These are phyloP conservation scores for Mesitornis unicolor DNA, from an alignment of 2,113 vertebrate genomes.

Conservation along the genomic window DNA sequence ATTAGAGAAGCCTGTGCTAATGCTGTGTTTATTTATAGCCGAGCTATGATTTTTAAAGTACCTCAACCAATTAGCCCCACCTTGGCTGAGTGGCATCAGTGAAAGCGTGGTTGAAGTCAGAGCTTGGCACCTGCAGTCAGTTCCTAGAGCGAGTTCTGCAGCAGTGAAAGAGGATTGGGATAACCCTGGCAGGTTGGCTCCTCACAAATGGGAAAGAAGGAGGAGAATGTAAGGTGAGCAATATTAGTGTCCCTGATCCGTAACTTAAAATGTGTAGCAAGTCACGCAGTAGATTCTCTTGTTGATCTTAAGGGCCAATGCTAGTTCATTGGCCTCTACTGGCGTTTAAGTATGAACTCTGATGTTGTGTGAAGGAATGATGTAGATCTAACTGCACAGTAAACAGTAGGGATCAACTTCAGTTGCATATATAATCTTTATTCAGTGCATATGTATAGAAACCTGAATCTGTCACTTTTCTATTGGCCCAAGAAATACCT, in stretches of 20 bases:
- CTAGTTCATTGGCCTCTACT: not conserved
- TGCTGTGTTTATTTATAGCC: not conserved
- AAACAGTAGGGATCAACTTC: not conserved
- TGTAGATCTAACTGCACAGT: not conserved
- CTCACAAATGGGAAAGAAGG: not conserved
- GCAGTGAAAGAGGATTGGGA: too few relatives aligned
- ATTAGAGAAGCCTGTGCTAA: not conserved
- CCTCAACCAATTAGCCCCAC: not conserved
- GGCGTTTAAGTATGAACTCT: not conserved
- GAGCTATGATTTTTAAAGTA: not conserved
- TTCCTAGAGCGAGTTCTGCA: not conserved
- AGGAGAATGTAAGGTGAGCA: not conserved
- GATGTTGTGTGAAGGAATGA: not conserved
- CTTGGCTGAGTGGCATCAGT: not conserved
- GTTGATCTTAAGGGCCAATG: not conserved
- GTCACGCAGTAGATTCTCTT: not conserved
- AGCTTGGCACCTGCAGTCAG: rapidly evolving
- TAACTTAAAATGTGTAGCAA: not conserved
- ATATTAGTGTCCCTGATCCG: not conserved
- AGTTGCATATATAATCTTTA: not conserved
- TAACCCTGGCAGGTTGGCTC: not conserved
- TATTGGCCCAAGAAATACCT: not conserved
- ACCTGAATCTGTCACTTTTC: not conserved
- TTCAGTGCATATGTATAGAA: not conserved
- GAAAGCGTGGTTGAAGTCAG: not conserved